A percentile compares a stretch with the other conserved stretches of the same genome.
Evolutionary conservation across 2,113 vertebrate genomes (phyloP).

Genomic region (Callionymus lyra): DNA sequence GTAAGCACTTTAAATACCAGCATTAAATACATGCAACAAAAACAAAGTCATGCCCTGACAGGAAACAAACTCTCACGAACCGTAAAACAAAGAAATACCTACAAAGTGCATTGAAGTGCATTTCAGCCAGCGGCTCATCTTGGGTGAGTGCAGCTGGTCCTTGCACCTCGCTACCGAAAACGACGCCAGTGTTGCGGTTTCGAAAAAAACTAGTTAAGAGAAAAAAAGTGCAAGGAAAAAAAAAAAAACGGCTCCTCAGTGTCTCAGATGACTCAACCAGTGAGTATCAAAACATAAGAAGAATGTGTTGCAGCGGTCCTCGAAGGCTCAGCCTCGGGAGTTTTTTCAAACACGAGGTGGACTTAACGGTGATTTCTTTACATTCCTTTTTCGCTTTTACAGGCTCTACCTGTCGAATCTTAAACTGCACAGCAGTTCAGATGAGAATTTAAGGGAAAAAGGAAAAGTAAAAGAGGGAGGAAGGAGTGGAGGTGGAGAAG

Average conservation of each 20-base stretch:
- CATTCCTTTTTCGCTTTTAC: constrained; percentile 45
- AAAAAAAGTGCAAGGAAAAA: constrained; percentile 27
- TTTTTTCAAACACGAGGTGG: constrained; percentile 26
- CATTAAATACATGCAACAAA: too few relatives aligned
- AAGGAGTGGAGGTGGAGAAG: constrained; percentile 62
- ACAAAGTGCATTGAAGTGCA: constrained; percentile 80
- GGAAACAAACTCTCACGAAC: not conserved
- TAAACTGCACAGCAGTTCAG: constrained; percentile 57
- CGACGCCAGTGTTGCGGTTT: constrained; percentile 51
- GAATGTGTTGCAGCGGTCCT: constrained; percentile 23
- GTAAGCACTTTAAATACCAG: not conserved
- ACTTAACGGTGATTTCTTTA: constrained; percentile 32
- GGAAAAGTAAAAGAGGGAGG: constrained; percentile 38
- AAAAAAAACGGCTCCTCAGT: constrained; percentile 20
- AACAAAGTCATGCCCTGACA: too few relatives aligned
- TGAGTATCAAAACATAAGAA: constrained; percentile 28
- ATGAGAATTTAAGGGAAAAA: constrained; percentile 30
- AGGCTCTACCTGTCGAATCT: constrained; percentile 68
- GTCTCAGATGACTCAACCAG: constrained; percentile 56
- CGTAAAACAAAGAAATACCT: constrained; percentile 61
- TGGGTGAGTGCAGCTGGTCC: constrained; percentile 63
- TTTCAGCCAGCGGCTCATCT: constrained; percentile 86
- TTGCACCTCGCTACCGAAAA: constrained; percentile 60
- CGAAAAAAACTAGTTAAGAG: constrained; percentile 13
- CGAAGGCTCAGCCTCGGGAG: constrained; percentile 37